Evolutionary conservation across 2,113 vertebrate genomes (phyloP).

Genomic region (Xiphophorus maculatus): DNA sequence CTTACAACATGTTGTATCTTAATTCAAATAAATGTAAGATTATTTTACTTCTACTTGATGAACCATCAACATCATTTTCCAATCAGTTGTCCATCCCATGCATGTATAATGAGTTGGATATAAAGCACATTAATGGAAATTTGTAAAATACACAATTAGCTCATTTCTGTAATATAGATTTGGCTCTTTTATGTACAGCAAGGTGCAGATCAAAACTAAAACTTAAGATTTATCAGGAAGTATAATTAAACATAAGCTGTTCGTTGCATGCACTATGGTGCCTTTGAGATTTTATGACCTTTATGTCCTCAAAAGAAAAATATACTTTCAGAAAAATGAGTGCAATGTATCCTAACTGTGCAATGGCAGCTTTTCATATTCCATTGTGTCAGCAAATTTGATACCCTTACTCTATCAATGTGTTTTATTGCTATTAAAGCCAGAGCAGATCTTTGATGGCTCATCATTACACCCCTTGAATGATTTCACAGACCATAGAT

Average conservation of each 20-base stretch:
- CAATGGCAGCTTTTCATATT: constrained; percentile 33
- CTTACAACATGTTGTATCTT: no score
- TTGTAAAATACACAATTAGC: constrained; percentile 8
- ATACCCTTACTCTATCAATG: constrained; percentile 45
- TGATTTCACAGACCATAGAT: constrained; percentile 71
- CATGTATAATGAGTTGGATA: background rate
- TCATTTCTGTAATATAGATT: background rate
- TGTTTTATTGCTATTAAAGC: constrained; percentile 60
- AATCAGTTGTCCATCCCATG: constrained; percentile 1
- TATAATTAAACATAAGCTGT: constrained; percentile 21
- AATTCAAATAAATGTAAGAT: background rate
- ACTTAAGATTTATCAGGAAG: constrained; percentile 21
- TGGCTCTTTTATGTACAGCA: background rate
- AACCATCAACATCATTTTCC: background rate
- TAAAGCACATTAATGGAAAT: constrained; percentile 13
- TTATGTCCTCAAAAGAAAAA: constrained; percentile 27
- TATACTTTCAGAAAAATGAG: constrained; percentile 35
- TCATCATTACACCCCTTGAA: constrained; percentile 61
- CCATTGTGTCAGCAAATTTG: constrained; percentile 53
- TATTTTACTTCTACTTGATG: background rate
- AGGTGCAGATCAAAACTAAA: constrained; percentile 8
- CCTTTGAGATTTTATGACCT: constrained; percentile 46
- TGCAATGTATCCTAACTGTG: constrained; percentile 31
- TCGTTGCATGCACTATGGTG: constrained; percentile 20
- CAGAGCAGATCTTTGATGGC: constrained; percentile 48